Evolutionary conservation across 2,888 invertebrate genomes (phyloP).

Genomic region (Lamellibrachia satsuma): DNA sequence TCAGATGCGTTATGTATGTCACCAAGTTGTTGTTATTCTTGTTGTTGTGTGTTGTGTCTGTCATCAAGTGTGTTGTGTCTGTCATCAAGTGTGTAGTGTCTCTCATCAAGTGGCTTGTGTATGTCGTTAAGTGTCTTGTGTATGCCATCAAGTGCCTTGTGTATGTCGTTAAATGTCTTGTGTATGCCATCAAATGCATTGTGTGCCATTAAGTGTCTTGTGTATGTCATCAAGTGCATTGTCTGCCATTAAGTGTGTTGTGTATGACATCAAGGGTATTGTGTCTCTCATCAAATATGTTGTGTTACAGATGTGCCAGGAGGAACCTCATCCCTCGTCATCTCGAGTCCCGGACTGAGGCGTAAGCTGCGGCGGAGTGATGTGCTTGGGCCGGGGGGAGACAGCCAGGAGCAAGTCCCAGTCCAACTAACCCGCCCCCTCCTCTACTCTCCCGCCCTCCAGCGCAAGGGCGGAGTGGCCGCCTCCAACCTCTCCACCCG

Average conservation of each 20-base stretch:
- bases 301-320: not conserved
- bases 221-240: too few relatives aligned
- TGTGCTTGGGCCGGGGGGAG: not conserved
- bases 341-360: not conserved
- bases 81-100: too few relatives aligned
- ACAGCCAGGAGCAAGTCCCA: not conserved
- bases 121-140: too few relatives aligned
- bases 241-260: not conserved
- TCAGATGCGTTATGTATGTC: too few relatives aligned
- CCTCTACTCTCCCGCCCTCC: not conserved
- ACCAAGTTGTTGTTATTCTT: too few relatives aligned
- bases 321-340: not conserved
- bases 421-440: not conserved
- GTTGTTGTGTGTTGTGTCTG: too few relatives aligned
- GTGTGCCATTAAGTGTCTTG: too few relatives aligned
- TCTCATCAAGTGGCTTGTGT: too few relatives aligned
- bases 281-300: not conserved
- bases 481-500: not conserved
- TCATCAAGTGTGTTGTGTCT: too few relatives aligned
- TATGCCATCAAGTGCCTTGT: too few relatives aligned
- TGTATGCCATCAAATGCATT: too few relatives aligned
- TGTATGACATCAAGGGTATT: not conserved
- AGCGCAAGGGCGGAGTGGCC: not conserved
- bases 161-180: too few relatives aligned
- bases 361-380: constrained; percentile 6